Evolutionary conservation across 2,113 vertebrate genomes (phyloP), one percentile per base, ranked within the genome.

Genomic region (Xyliphius kryptos): DNA sequence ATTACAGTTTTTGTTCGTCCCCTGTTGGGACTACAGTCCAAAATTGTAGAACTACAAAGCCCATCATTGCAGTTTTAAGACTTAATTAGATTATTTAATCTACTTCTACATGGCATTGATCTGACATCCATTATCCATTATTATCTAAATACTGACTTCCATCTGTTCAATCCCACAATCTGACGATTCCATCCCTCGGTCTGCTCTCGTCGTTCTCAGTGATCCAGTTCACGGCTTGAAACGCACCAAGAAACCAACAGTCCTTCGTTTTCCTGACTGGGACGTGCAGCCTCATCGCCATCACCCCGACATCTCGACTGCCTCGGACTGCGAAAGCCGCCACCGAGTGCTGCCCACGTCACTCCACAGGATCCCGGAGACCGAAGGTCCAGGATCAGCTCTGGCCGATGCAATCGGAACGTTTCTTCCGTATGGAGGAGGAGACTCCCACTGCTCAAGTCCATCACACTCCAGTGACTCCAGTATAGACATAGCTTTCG

Each of bases 401-500:
- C 88, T 91, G 77, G 83, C 81, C 0, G 77, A 83, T 1, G 81
- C 81, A 41, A 75, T 86, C 0, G 83, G 74, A 9, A 77, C 83
- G 56, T 85, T 94, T 86, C 67, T 92, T 77, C 59, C 95, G 73
- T 76, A 85, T 63, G 75, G 74, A 2, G 81, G 81, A 3, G 76
- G 90, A 4, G 80, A 83, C 0, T 67, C 88, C 74, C 87, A 76
- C 72, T 92, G 91, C 77, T 97, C 94, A 58, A 85, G 85, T 0
- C 89, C 87, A 2, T 93, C 88, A 0, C 93, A 85, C 53, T 92
- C 95, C 2, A 97, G 94, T 0, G 91, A 96, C 65, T 97, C 94
- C 72, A 97, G 93, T 76, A 85, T 96, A 38, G 95, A 97, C 77
- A 95, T 97, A 47, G 92, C 92, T 70, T 97, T 97, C 50, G 88